A percentile compares a stretch with the other conserved stretches of the same genome.
These are phyloP conservation scores for Pogonomyrmex barbatus DNA, from an alignment of 1,140 invertebrate species.

Conservation along the genomic window DNA sequence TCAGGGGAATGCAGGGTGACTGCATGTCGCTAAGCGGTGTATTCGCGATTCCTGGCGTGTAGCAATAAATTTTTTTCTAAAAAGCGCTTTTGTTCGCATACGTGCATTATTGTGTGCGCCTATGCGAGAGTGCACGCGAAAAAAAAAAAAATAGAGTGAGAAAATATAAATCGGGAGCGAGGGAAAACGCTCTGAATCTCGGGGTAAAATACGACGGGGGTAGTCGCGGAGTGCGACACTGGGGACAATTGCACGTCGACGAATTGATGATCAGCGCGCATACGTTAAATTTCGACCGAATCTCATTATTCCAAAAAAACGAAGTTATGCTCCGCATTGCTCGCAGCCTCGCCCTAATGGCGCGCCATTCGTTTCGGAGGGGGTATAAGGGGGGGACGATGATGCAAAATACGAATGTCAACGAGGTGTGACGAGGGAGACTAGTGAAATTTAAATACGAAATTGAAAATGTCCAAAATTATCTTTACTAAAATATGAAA, in stretches of 20 bases:
- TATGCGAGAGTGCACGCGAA: conserved; percentile 43
- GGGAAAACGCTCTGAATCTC: conserved; percentile 65
- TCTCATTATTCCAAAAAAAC: conserved; percentile 42
- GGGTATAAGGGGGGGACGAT: conserved; percentile 19
- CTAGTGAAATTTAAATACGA: conserved; percentile 50
- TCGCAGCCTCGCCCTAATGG: conserved; percentile 49
- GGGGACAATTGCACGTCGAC: background rate
- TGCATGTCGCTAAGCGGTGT: conserved; percentile 63
- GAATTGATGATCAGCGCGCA: conserved; percentile 30
- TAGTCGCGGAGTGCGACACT: background rate
- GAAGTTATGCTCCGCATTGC: conserved; percentile 40
- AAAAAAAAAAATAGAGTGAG: conserved; percentile 19
- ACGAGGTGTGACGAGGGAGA: conserved; percentile 33
- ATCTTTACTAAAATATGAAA: conserved; percentile 15
- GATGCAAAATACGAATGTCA: conserved; percentile 24
- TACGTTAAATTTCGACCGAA: conserved; percentile 40
- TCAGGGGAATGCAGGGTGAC: background rate
- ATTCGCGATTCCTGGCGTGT: conserved; percentile 67
- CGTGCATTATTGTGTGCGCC: conserved; percentile 59
- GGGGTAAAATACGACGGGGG: conserved; percentile 52
- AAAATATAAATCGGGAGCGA: conserved; percentile 18
- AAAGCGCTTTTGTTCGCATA: conserved; percentile 78
- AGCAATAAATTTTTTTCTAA: conserved; percentile 79
- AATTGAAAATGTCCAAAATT: conserved; percentile 58
- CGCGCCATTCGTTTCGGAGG: conserved; percentile 40